Percentiles rank a stretch among this genome's conserved stretches.
phyloP scores from a whole-genome alignment of 2,113 vertebrate genomes.

The Xenopus borealis region DNA sequence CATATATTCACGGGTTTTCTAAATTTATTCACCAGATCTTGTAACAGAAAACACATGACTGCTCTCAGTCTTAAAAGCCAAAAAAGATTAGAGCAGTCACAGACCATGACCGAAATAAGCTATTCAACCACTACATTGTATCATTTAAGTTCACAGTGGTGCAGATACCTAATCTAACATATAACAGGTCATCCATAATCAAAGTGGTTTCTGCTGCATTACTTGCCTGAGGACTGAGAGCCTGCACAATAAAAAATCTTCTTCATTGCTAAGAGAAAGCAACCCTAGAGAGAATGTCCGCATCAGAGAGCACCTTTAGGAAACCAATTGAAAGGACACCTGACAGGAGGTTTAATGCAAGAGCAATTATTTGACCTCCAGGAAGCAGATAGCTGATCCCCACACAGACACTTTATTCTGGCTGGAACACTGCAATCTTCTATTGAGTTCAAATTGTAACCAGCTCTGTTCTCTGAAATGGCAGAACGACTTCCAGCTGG shows the following conservation, averaged over 20 bases:
- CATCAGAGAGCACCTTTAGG: conserved; percentile 47
- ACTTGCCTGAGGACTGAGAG: conserved; percentile 31
- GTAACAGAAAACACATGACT: conserved; percentile 61
- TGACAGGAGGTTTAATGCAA: conserved; percentile 53
- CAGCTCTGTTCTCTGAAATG: conserved; percentile 20
- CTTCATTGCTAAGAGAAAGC: conserved; percentile 46
- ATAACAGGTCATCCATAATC: conserved; percentile 58
- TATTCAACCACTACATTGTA: conserved; percentile 53
- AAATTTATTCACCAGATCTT: conserved; percentile 43
- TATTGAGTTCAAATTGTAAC: conserved; percentile 27
- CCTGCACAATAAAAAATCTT: conserved; percentile 50
- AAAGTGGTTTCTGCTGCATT: conserved; percentile 55
- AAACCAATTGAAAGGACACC: conserved; percentile 54
- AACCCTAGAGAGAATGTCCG: conserved; percentile 37
- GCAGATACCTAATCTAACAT: conserved; percentile 63
- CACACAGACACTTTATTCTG: conserved; percentile 54
- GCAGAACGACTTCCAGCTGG: conserved; percentile 51
- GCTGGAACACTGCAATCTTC: neutral
- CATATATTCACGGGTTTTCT: neutral
- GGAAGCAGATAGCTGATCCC: conserved; percentile 65
- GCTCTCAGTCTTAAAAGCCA: conserved; percentile 51
- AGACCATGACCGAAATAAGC: conserved; percentile 58
- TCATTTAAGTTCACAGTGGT: conserved; percentile 57
- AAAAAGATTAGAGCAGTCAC: conserved; percentile 56
- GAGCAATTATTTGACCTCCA: conserved; percentile 64